Evolutionary conservation across 1,140 invertebrate genomes (phyloP), one percentile per base, ranked within the genome.

Genomic region (Eubasilissa regina): DNA sequence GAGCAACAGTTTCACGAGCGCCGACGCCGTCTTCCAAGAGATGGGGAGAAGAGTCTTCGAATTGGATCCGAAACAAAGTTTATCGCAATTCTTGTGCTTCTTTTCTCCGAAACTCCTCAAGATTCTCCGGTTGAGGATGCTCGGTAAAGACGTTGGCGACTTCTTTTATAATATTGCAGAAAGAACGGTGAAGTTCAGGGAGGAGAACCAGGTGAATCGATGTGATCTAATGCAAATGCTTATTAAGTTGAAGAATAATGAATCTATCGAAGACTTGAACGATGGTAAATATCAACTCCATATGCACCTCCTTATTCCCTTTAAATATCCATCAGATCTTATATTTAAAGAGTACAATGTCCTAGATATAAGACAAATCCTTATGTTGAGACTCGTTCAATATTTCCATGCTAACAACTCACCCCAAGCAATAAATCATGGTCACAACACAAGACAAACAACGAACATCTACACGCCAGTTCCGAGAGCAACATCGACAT

Each of bases 151-250:
- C 0, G 35, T 89, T 0, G 78, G 78, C 0, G 25, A 85, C 0
- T 90, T 89, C 76, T 90, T 89, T 55, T 77, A 84, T 72, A 77
- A 84, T 0, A 75, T 87, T 4, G 85, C 89, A 0, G 80, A 83
- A 0, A 84, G 85, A 10, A 88, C 87, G 0, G 81, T 89, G 0
- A 84, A 86, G 1, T 85, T 88, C 82, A 83, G 89, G 1, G 82
- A 87, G 19, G 84, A 86, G 0, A 85, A 86, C 44, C 82, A 82
- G 0, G 77, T 87, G 0, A 83, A 83, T 21, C 81, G 86, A 3
- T 86, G 89, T 78, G 88, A 90, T 80, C 87, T 89, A 17, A 80
- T 89, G 11, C 85, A 89, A 55, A 77, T 86, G 21, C 35, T 90
- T 9, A 86, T 89, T 6, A 78, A 88, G 70, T 60, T 87, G 64